Base-by-base conservation (phyloP, 2,888 invertebrate species). In the Platycheirus rosarum region DNA sequence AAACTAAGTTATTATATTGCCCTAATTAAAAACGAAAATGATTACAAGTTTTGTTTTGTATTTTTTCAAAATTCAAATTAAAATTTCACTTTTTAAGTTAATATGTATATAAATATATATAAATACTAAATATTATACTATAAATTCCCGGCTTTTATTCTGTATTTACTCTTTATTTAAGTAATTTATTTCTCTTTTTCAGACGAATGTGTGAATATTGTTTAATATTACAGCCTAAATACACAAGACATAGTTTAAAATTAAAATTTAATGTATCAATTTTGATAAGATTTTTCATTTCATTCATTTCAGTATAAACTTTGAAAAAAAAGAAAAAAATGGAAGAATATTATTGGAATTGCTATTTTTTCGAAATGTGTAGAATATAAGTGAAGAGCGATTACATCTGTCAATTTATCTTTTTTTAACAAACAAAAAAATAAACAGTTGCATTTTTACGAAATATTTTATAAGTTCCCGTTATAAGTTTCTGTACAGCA, bases 61-160 rank as follows among this genome's bases (percentile, higher is more conserved):
- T 46, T 69, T 62, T n/a, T 46, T 51, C 20, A 55, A 51, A 65
- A 62, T 46, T 18, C 62, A 74, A 80, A 51, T 37, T 46, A 16
- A 68, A 73, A 80, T 44, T 20, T 75, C 57, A 60, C 80, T 51
- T 8, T 74, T 65, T 51, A 57, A 75, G 55, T 51, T 70, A 65
- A 75, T 70, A 75, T 80, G 70, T 70, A 75, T 80, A 75, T 75
- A 80, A 80, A 80, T 80, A 79, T 78, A 74, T 75, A 75, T 80
- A 80, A 76, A 80, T 80, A 80, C 60, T 71, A 71, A 76, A 32
- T 80, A 82, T 77, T 70, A 68, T 73, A 71, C 76, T 82, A 82
- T 71, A 82, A 77, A 82, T 82, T 82, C 82, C 82, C 82, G 82
- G 82, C 82, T 82, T 77, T 70, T 66, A 32, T 57, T 57, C 42